Percentiles rank a stretch among this genome's conserved stretches.
Evolutionary conservation across 2,888 invertebrate species (phyloP).

Genomic region (Apoderus coryli): DNA sequence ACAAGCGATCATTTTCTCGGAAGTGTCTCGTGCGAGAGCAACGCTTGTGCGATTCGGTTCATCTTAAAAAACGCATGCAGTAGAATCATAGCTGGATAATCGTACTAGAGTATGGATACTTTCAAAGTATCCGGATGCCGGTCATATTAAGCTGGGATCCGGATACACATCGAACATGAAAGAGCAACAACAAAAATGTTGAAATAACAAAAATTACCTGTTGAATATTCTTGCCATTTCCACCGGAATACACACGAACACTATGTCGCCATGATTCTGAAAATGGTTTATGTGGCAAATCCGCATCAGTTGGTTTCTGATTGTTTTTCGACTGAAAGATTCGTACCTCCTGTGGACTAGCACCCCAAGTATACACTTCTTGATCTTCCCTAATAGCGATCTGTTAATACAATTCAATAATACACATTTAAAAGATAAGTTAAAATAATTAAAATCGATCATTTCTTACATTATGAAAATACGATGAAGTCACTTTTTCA

Average conservation of each 20-base stretch:
- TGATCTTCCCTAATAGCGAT: slow-evolving; percentile 50
- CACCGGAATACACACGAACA: slow-evolving; percentile 28
- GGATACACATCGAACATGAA: too few relatives aligned
- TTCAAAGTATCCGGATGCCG: too few relatives aligned
- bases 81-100: too few relatives aligned
- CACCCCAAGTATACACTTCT: slow-evolving; percentile 59
- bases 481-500: slow-evolving; percentile 47
- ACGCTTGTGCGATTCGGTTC: too few relatives aligned
- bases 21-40: too few relatives aligned
- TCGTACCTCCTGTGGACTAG: slow-evolving; percentile 59
- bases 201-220: too few relatives aligned
- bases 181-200: too few relatives aligned
- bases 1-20: too few relatives aligned
- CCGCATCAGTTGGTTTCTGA: slow-evolving; percentile 20
- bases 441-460: background rate
- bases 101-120: too few relatives aligned
- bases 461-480: slow-evolving; percentile 60
- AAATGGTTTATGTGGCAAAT: too few relatives aligned
- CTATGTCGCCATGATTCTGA: slow-evolving; percentile 27
- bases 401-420: slow-evolving; percentile 31
- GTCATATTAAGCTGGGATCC: too few relatives aligned
- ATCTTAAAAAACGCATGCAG: too few relatives aligned
- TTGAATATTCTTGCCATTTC: slow-evolving; percentile 22
- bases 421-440: slow-evolving; percentile 1
- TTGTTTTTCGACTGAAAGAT: slow-evolving; percentile 37